Percentiles rank a stretch among this genome's conserved stretches.
Conservation (phyloP, 2,113 vertebrate genomes). For the Macheiramphus alcinus region DNA sequence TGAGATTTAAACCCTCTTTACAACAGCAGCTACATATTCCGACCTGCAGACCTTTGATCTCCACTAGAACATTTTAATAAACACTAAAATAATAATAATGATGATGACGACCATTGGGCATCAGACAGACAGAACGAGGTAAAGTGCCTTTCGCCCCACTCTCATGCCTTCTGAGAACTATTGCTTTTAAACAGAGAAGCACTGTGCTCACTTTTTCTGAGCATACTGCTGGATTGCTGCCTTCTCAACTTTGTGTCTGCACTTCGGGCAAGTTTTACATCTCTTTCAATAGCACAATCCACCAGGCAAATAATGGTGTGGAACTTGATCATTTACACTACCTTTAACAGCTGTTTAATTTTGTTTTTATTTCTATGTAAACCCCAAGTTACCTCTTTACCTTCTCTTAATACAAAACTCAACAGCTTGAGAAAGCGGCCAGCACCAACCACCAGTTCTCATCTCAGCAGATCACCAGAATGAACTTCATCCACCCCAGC, state of each 20-base stretch:
- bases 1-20: not conserved
- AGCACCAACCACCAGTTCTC: not conserved
- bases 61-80: not conserved
- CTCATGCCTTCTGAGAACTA: not conserved
- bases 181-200: not conserved
- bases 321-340: not conserved
- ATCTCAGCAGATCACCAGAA: not conserved
- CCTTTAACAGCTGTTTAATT: not conserved
- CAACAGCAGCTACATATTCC: not conserved
- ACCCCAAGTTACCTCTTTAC: not conserved
- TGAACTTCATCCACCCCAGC: not conserved
- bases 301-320: too few relatives aligned
- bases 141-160: not conserved
- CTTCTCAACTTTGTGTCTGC: fast-evolving
- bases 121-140: not conserved
- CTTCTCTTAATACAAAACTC: not conserved
- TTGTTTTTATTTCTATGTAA: not conserved
- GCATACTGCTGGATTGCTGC: not conserved
- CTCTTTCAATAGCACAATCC: not conserved
- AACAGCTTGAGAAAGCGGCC: not conserved
- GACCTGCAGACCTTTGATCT: not conserved
- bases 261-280: not conserved
- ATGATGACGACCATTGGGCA: not conserved
- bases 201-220: not conserved
- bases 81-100: not conserved